Evolutionary conservation across 2,113 vertebrate genomes (phyloP).

Genomic region (Carettochelys insculpta): DNA sequence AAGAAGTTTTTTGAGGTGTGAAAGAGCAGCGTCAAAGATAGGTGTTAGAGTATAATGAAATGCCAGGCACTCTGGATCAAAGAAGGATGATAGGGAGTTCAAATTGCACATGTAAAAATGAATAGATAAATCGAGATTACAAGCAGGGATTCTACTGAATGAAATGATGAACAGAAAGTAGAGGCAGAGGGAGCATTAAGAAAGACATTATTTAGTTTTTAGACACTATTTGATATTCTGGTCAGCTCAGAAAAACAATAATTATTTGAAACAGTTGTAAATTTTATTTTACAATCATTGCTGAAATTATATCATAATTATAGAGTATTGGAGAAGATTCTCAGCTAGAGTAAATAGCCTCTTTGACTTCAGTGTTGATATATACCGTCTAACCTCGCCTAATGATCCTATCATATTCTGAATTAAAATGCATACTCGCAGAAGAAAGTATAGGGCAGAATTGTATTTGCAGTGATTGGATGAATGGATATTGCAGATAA

Average conservation of each 20-base stretch:
- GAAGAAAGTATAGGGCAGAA: neutral
- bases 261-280: neutral
- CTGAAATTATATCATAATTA: neutral
- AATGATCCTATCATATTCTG: neutral
- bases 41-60: neutral
- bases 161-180: neutral
- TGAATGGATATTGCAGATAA: neutral
- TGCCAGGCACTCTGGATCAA: neutral
- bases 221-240: neutral
- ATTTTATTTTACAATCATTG: neutral
- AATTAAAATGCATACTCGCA: neutral
- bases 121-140: neutral
- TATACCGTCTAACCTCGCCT: neutral
- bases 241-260: neutral
- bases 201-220: neutral
- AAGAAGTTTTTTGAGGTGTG: neutral
- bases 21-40: neutral
- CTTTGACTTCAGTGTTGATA: neutral
- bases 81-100: neutral
- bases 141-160: neutral
- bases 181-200: neutral
- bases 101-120: neutral
- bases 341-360: neutral
- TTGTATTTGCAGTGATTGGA: neutral
- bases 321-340: neutral